These are phyloP conservation scores for Orchestes rusci DNA, from an alignment of 2,888 invertebrate species.

Conservation along the genomic window DNA sequence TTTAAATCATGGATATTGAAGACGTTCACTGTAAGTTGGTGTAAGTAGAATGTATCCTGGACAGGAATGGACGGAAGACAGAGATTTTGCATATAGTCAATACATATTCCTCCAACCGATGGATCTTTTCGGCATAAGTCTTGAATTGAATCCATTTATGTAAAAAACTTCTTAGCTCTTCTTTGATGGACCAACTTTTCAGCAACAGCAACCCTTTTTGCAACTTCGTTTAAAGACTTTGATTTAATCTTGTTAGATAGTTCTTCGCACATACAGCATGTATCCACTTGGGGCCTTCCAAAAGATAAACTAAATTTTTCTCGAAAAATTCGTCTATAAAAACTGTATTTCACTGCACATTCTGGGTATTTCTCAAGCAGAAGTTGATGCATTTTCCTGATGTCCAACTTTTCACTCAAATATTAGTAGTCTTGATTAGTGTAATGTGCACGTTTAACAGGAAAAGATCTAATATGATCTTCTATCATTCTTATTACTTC, in stretches of 20 bases:
- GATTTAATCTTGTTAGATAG: slow-evolving; percentile 3
- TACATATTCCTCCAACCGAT: background rate
- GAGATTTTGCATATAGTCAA: slow-evolving; percentile 7
- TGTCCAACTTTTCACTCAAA: slow-evolving; percentile 1
- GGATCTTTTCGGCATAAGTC: slow-evolving; percentile 2
- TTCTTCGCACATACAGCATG: background rate
- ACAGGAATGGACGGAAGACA: slow-evolving; percentile 2
- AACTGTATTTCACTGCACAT: slow-evolving; percentile 1
- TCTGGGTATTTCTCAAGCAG: background rate
- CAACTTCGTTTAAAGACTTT: slow-evolving; percentile 5
- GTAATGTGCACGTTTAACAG: background rate
- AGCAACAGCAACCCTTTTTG: slow-evolving; percentile 24
- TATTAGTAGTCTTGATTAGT: background rate
- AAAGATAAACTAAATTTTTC: slow-evolving; percentile 1
- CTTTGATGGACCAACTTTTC: slow-evolving; percentile 26
- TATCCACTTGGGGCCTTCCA: slow-evolving; percentile 3
- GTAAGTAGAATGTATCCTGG: slow-evolving; percentile 7
- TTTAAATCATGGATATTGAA: slow-evolving; percentile 14
- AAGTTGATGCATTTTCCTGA: background rate
- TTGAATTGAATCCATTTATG: slow-evolving; percentile 7
- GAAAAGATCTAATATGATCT: slow-evolving; percentile 1
- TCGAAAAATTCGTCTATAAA: background rate
- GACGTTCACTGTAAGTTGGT: slow-evolving; percentile 5
- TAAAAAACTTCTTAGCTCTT: slow-evolving; percentile 29
- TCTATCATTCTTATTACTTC: background rate